Conservation (phyloP, 2,113 vertebrate species). For the Donacobius atricapilla region DNA sequence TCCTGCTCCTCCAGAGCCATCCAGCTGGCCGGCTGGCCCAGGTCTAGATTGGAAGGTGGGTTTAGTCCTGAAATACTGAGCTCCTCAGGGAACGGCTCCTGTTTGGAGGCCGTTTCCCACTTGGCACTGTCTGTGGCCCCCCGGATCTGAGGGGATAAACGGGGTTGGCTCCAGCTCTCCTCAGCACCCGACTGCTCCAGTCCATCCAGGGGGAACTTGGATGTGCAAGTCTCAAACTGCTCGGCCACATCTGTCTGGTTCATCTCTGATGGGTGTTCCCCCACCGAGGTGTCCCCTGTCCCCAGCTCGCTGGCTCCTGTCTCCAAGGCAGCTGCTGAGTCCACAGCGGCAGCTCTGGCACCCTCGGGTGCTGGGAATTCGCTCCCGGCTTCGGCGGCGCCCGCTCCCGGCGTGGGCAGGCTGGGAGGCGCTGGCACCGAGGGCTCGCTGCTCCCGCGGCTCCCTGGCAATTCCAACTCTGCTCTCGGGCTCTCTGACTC, state of each 20-base stretch:
- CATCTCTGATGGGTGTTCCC: not conserved
- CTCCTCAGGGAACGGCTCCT: not conserved
- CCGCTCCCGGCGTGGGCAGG: rapidly evolving
- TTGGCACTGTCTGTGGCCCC: not conserved
- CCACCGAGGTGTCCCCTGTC: not conserved
- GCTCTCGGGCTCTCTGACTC: rapidly evolving
- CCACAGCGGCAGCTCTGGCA: not conserved
- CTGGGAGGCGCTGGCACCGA: not conserved
- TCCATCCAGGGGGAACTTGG: not conserved
- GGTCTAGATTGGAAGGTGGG: not conserved
- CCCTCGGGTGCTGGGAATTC: rapidly evolving
- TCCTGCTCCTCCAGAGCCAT: constrained; percentile 34
- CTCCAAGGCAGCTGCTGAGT: not conserved
- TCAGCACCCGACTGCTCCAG: not conserved
- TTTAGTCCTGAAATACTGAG: not conserved
- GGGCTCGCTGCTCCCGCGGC: not conserved
- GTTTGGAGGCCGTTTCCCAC: not conserved
- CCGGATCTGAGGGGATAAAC: not conserved
- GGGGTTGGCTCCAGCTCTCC: not conserved
- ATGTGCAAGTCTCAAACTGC: constrained; percentile 68
- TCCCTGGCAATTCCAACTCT: rapidly evolving
- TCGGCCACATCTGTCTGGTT: constrained; percentile 36
- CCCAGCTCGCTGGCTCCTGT: not conserved
- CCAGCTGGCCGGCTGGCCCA: not conserved
- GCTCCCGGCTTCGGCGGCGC: rapidly evolving